A percentile compares a stretch with the other conserved stretches of the same genome.
Evolutionary conservation across 2,888 invertebrate species (phyloP).

Genomic region (Dolichomitus sp.): DNA sequence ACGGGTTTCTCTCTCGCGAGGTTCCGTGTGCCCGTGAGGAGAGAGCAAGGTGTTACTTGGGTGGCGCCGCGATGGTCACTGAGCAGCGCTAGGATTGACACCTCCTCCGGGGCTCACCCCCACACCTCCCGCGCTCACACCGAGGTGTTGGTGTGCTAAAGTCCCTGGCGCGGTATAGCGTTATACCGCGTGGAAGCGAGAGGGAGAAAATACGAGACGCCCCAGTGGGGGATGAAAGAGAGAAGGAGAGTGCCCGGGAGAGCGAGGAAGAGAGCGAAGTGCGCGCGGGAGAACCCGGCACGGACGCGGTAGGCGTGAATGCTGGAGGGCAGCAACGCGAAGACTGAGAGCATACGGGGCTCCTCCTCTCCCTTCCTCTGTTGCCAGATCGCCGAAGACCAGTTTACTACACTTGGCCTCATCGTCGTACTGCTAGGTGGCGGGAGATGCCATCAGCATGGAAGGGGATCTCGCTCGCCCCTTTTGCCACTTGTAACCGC

Average conservation of each 20-base stretch:
- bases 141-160: slow-evolving; percentile 85
- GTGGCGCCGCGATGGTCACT: slow-evolving; percentile 86
- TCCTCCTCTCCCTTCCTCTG: slow-evolving; percentile 84
- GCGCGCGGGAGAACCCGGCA: slow-evolving; percentile 68
- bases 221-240: slow-evolving; percentile 30
- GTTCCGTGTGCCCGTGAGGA: slow-evolving; percentile 74
- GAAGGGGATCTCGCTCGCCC: slow-evolving; percentile 17
- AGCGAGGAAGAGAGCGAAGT: slow-evolving; percentile 16
- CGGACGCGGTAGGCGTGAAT: slow-evolving; percentile 85
- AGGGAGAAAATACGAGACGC: slow-evolving; percentile 48
- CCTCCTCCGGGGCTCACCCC: slow-evolving; percentile 86
- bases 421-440: slow-evolving; percentile 48
- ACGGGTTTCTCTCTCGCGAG: slow-evolving; percentile 42
- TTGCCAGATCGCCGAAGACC: slow-evolving; percentile 61
- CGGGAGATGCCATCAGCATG: slow-evolving; percentile 5
- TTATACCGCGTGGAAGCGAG: slow-evolving; percentile 60
- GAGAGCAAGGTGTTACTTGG: slow-evolving; percentile 86
- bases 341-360: slow-evolving; percentile 83
- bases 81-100: slow-evolving; percentile 87
- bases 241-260: slow-evolving; percentile 28
- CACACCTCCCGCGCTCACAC: slow-evolving; percentile 82
- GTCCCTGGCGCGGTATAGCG: slow-evolving; percentile 75
- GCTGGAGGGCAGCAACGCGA: slow-evolving; percentile 85
- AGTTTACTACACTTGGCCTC: slow-evolving; percentile 54
- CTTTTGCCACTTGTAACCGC: slow-evolving; percentile 10